phyloP scores from a whole-genome alignment of 1,140 invertebrate genomes.

The Drosophila aff. region DNA sequence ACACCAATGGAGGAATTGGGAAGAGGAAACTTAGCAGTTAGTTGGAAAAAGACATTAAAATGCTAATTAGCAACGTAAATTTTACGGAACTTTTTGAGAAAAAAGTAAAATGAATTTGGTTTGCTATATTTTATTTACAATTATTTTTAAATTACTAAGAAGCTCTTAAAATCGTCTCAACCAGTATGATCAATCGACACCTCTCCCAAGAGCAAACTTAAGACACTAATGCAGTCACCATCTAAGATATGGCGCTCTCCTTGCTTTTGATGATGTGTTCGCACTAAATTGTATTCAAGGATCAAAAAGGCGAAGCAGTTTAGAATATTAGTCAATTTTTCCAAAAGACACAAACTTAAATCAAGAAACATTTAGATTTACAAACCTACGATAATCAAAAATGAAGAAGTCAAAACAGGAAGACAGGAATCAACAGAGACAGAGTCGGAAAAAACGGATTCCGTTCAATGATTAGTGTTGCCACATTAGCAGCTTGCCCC shows the following conservation, averaged over 20 bases:
- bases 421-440: slow-evolving; percentile 21
- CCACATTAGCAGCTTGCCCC: slow-evolving; percentile 46
- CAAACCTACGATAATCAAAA: background rate
- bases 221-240: no score
- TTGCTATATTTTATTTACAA: background rate
- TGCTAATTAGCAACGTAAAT: background rate
- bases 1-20: background rate
- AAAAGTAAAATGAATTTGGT: background rate
- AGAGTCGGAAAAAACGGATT: background rate
- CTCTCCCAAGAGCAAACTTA: background rate
- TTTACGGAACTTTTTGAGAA: background rate
- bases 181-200: background rate
- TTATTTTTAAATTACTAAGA: background rate
- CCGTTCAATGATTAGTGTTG: slow-evolving; percentile 58
- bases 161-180: no score
- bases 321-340: no score
- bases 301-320: background rate
- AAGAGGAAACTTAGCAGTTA: background rate
- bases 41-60: background rate
- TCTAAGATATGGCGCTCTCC: no score
- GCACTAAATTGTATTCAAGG: no score
- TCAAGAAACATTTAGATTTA: no score
- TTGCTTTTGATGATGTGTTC: no score
- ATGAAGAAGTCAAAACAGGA: slow-evolving; percentile 10
- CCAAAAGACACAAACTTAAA: background rate